Percentiles rank a stretch among this genome's conserved stretches.
These are phyloP conservation scores for Volucella zonaria DNA, from an alignment of 2,888 invertebrate species.

Conservation along the genomic window DNA sequence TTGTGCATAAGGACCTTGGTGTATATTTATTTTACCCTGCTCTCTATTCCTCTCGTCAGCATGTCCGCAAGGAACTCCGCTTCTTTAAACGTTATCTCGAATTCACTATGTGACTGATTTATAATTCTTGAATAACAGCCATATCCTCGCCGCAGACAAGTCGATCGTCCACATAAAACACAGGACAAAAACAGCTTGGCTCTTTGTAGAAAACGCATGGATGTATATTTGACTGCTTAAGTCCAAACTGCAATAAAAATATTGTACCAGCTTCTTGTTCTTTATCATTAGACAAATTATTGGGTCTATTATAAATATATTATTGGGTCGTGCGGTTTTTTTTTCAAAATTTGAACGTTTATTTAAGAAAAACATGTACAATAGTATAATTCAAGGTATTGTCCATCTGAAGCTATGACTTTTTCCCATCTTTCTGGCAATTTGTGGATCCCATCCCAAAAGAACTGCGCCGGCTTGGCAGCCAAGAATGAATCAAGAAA, in stretches of 20 bases:
- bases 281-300: slow-evolving; percentile 66
- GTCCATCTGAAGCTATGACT: too few species aligned
- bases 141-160: slow-evolving; percentile 68
- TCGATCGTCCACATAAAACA: slow-evolving; percentile 76
- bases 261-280: slow-evolving; percentile 58
- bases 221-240: slow-evolving; percentile 61
- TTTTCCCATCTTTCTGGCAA: too few species aligned
- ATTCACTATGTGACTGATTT: slow-evolving; percentile 22
- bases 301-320: too few species aligned
- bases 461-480: too few species aligned
- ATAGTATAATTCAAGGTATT: too few species aligned
- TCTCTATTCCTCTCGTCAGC: slow-evolving; percentile 42
- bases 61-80: slow-evolving; percentile 51
- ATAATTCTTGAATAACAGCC: slow-evolving; percentile 23
- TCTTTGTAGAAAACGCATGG: slow-evolving; percentile 54
- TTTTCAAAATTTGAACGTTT: too few species aligned
- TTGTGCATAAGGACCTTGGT: slow-evolving; percentile 34
- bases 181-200: slow-evolving; percentile 59
- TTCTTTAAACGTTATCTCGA: slow-evolving; percentile 56
- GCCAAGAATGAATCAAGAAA: too few species aligned
- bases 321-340: too few species aligned
- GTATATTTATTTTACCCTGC: slow-evolving; percentile 33
- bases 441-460: too few species aligned
- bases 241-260: slow-evolving; percentile 40
- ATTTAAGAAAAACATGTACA: too few species aligned